These are phyloP conservation scores for Idaea aversata DNA, from an alignment of 2,888 invertebrate genomes.

Conservation along the genomic window DNA sequence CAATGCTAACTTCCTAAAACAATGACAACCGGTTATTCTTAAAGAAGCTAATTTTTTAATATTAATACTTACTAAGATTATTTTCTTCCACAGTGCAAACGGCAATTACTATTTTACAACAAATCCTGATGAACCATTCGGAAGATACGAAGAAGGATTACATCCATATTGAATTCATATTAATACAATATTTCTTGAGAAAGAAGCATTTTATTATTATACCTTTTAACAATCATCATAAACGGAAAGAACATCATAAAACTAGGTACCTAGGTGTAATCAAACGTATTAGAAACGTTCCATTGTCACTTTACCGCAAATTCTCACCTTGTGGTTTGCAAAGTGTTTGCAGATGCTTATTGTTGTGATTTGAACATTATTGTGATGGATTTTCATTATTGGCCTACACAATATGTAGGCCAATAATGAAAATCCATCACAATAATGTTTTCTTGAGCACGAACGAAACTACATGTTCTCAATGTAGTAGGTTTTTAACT, in stretches of 20 bases:
- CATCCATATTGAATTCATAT: not conserved
- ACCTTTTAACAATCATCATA: too few species aligned
- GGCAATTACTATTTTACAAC: conserved; percentile 43
- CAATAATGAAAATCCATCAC: too few species aligned
- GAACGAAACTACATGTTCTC: too few species aligned
- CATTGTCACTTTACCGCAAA: not conserved
- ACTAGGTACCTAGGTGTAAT: conserved; percentile 13
- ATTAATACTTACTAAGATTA: not conserved
- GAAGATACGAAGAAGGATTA: conserved; percentile 24
- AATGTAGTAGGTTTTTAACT: too few species aligned
- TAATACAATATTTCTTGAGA: too few species aligned
- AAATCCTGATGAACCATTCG: conserved; percentile 30
- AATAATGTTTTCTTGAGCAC: too few species aligned
- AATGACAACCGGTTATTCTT: too few species aligned
- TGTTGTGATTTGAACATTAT: too few species aligned
- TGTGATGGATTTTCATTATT: too few species aligned
- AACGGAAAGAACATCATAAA: conserved; percentile 1
- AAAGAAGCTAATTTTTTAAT: not conserved
- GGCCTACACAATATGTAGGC: too few species aligned
- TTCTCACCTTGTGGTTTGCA: not conserved
- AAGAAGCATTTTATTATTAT: too few species aligned
- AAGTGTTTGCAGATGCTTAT: not conserved
- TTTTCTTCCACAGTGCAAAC: conserved; percentile 30
- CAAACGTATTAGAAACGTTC: not conserved
- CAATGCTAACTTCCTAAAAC: too few species aligned